Conservation (phyloP, 2,797 vertebrate genomes). For the Orientallactaga sibirica region DNA sequence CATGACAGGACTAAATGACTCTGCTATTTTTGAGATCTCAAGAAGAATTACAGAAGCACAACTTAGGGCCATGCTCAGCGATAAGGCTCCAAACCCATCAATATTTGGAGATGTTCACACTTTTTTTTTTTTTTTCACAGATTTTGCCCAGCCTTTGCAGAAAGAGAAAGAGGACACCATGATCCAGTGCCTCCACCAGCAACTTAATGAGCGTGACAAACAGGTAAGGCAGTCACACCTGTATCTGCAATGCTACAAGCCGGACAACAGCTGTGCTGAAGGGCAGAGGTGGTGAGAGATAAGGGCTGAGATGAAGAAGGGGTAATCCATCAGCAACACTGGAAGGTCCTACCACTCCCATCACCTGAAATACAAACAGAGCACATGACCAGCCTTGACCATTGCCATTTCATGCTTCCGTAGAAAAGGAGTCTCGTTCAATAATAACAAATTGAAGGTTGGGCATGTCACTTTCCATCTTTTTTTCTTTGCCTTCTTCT, state of each 20-base stretch:
- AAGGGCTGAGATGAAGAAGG: slow-evolving; percentile 99
- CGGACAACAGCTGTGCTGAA: slow-evolving; percentile 99
- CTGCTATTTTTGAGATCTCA: slow-evolving; percentile 83
- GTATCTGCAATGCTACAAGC: slow-evolving; percentile 99
- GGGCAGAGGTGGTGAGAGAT: slow-evolving; percentile 98
- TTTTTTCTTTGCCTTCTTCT: slow-evolving; percentile 70
- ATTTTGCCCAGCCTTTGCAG: slow-evolving; percentile 92
- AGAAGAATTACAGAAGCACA: slow-evolving; percentile 84
- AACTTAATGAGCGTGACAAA: slow-evolving; percentile 85
- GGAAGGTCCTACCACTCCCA: slow-evolving; percentile 99
- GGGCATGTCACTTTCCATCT: slow-evolving; percentile 83
- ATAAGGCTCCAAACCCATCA: slow-evolving; percentile 70
- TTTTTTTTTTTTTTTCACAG: slow-evolving; percentile 86
- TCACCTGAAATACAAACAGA: slow-evolving; percentile 94
- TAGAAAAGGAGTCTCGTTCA: slow-evolving; percentile 87
- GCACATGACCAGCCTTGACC: slow-evolving; percentile 87
- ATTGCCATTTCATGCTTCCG: slow-evolving; percentile 85
- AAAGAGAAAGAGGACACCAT: slow-evolving; percentile 86
- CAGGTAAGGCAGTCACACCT: slow-evolving; percentile 92
- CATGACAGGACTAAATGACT: slow-evolving; percentile 64
- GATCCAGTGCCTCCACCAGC: slow-evolving; percentile 86
- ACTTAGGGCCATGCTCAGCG: slow-evolving; percentile 82
- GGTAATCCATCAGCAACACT: slow-evolving; percentile 99
- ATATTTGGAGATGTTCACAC: slow-evolving; percentile 73
- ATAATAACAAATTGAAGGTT: slow-evolving; percentile 84